Base-by-base conservation (phyloP, 2,888 invertebrate genomes). In the Balanococcus diminutus region DNA sequence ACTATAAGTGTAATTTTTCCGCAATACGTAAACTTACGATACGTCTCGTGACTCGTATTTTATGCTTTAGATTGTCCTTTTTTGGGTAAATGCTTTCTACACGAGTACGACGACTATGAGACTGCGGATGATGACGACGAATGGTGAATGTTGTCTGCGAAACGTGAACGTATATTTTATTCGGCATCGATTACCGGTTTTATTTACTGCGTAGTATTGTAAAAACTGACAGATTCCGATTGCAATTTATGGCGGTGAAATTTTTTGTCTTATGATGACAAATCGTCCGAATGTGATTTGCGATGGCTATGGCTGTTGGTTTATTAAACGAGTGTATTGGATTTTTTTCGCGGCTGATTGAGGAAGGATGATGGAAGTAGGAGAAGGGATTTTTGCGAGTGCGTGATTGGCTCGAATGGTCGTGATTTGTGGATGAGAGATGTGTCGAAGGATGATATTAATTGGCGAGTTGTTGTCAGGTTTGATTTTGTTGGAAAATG, bases 221-320 rank as follows among this genome's bases (percentile, higher is more conserved):
- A 32, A 36, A 79, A 79, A 79, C 32, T 79, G 75, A 79, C 75
- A 36, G 19, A 36, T 16, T 31, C 31, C 25, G 25, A 79, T 79
- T 36, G 75, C 36, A 36, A 79, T 79, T 79, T 79, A 32, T 36
- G 75, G 36, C 75, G 75, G 32, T 36, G 75, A 32, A 36, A 79
- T 19, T 32, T 79, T 79, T 79, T 28, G 32, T 32, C 75, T 36
- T 79, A 36, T 79, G 67, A 67, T 67, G 75, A 79, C 75, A 79
- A 79, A 79, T 79, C 75, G 22, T 36, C 36, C 28, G 28, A 79
- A 79, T 79, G 75, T 19, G 32, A 79, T 79, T 19, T 79, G 72
- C n/a, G 72, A 28, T 32, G n/a, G n/a, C n/a, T n/a, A 72, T 6
- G 16, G 72, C 31, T 8, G 72, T 72, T 56, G 56, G 56, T 56